A percentile compares a stretch with the other conserved stretches of the same genome.
These are phyloP conservation scores for Dendroctonus ponderosae DNA, from an alignment of 1,140 invertebrate species.

Conservation along the genomic window DNA sequence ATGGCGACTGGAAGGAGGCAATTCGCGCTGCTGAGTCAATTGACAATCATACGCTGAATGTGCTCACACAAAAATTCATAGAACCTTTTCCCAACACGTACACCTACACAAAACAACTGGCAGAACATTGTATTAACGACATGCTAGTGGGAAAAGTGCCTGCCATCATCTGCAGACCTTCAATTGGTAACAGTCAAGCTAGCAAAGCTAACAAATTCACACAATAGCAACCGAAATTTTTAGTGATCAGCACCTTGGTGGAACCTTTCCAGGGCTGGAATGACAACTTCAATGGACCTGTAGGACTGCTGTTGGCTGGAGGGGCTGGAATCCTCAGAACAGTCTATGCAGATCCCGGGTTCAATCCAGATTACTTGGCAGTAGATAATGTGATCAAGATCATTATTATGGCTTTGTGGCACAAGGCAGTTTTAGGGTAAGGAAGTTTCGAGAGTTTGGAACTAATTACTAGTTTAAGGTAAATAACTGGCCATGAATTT, in stretches of 20 bases:
- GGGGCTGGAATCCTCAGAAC: constrained; percentile 74
- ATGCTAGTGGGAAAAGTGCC: constrained; percentile 67
- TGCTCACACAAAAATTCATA: constrained; percentile 70
- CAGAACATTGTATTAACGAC: constrained; percentile 72
- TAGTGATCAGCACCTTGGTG: constrained; percentile 61
- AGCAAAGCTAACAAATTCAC: neutral
- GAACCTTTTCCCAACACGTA: constrained; percentile 79
- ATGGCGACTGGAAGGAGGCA: constrained; percentile 80
- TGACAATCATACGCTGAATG: constrained; percentile 65
- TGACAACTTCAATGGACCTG: constrained; percentile 92
- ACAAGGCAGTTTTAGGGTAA: constrained; percentile 64
- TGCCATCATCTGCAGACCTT: constrained; percentile 82
- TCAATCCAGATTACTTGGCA: constrained; percentile 75
- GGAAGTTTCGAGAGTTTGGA: constrained; percentile 2
- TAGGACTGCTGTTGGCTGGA: constrained; percentile 68
- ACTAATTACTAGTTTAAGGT: neutral
- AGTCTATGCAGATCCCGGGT: constrained; percentile 60
- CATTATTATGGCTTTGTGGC: constrained; percentile 73
- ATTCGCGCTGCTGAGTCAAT: constrained; percentile 78
- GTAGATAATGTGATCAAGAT: constrained; percentile 81
- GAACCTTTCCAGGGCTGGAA: constrained; percentile 81
- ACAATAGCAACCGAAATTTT: neutral
- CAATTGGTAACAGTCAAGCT: constrained; percentile 67
- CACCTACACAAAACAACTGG: constrained; percentile 79
- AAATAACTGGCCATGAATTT: too few species aligned